Evolutionary conservation across 2,797 vertebrate species (phyloP), one percentile per base, ranked within the genome.

Genomic region (Sylvilagus floridanus): DNA sequence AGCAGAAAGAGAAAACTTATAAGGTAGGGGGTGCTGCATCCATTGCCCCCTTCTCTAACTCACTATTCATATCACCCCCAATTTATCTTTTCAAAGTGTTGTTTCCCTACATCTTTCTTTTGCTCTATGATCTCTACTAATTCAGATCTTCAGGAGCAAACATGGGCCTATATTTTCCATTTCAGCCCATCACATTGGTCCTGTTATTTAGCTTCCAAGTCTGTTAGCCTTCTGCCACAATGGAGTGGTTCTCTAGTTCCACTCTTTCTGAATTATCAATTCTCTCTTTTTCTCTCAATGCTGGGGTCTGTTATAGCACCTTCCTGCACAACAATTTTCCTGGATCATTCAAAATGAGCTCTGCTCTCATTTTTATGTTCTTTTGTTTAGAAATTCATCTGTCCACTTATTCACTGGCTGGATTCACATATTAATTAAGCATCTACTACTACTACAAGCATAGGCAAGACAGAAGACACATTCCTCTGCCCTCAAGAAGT

Each of bases 311-410:
- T 62, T 89, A 24, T 69, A 65, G 75, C 47, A 28, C 37, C 60
- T 92, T 52, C 13, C 6, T 37, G 1, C 3, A 54, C 37, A 50
- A 12, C 26, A 6, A 60, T 30, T 90, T 81, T 86, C 71, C 35
- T 47, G 35, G 62, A 22, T 71, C 37, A 42, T 13, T 90, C 71
- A 75, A 52, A 75, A 72, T 24, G 62, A 62, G n/a, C 9, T 65
- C 2, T 35, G 12, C 7, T 42, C 35, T 54, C 5, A 24, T 60
- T 91, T 52, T 32, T 26, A 22, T 54, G 32, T 63, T 57, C 50
- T 66, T 84, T 71, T 57, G 52, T 66, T 85, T 66, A 93, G 77
- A 11, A 68, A 73, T 77, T 77, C 1, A 47, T 63, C 95, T 76
- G 65, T 28, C 76, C 21, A 22, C 12, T 84, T 52, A 52, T 62